Evolutionary conservation across 2,888 invertebrate species (phyloP).

Genomic region (Leptopilina syphax): DNA sequence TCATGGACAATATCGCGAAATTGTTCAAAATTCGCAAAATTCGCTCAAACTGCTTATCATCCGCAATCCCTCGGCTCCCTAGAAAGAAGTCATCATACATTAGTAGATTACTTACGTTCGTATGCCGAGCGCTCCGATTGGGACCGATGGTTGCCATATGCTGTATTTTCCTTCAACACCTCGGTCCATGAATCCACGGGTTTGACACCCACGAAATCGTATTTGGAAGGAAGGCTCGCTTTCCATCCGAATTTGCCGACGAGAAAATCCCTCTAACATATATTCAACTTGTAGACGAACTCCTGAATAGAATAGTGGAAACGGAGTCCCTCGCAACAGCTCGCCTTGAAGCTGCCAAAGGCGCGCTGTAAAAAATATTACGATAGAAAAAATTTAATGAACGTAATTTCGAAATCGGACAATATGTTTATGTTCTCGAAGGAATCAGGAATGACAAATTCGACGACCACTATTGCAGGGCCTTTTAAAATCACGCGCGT

Average conservation of each 20-base stretch:
- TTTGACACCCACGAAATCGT: neutral
- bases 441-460: neutral
- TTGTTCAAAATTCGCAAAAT: conserved; percentile 35
- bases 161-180: neutral
- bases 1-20: conserved; percentile 17
- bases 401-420: neutral
- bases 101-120: conserved; percentile 38
- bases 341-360: neutral
- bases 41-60: conserved; percentile 37
- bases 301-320: neutral
- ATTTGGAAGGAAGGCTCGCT: conserved; percentile 16
- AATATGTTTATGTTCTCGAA: neutral
- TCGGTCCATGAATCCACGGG: neutral
- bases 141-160: conserved; percentile 1
- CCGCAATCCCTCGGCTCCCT: conserved; percentile 44
- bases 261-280: neutral
- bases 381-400: neutral
- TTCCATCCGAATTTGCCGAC: conserved; percentile 4
- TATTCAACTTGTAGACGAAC: neutral
- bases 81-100: conserved; percentile 36
- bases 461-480: neutral
- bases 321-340: neutral
- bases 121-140: conserved; percentile 3
- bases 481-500: neutral
- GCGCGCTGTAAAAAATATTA: neutral